Conservation (phyloP, 2,888 invertebrate genomes). For the Chromoteleia sp. region DNA sequence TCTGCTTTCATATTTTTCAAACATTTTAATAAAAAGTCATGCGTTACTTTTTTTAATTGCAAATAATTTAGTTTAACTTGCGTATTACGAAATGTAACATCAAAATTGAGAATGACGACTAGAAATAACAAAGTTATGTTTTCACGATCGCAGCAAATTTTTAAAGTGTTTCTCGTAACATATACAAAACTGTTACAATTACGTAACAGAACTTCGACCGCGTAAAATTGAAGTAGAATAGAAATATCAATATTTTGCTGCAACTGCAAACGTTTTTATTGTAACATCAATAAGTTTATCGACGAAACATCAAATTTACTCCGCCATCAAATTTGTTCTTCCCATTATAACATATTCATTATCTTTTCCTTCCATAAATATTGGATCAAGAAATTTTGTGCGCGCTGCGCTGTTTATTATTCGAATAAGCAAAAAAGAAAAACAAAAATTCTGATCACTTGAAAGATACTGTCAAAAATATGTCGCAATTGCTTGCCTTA, state of each 20-base stretch:
- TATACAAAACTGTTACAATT: slow-evolving; percentile 22
- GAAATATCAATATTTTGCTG: slow-evolving; percentile 54
- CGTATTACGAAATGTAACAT: no score
- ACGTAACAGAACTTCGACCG: slow-evolving; percentile 5
- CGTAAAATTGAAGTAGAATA: slow-evolving; percentile 38
- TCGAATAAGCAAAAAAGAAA: no score
- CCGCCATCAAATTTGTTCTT: slow-evolving; percentile 31
- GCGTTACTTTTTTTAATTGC: no score
- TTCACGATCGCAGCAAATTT: slow-evolving; percentile 1
- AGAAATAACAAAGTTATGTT: neutral
- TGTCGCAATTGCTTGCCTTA: no score
- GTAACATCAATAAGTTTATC: slow-evolving; percentile 41
- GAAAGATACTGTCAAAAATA: no score
- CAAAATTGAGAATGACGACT: neutral
- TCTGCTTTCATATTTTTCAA: no score
- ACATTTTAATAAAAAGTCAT: no score
- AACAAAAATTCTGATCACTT: no score
- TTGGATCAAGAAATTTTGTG: slow-evolving; percentile 9
- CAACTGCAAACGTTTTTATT: slow-evolving; percentile 35
- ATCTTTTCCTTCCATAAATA: slow-evolving; percentile 37
- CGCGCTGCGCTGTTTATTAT: neutral
- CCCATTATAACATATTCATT: slow-evolving; percentile 39
- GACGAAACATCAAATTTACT: slow-evolving; percentile 41
- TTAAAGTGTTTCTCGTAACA: slow-evolving; percentile 2
- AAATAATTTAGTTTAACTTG: no score